Conservation (phyloP, 2,113 vertebrate species). For the Smithornis capensis region DNA sequence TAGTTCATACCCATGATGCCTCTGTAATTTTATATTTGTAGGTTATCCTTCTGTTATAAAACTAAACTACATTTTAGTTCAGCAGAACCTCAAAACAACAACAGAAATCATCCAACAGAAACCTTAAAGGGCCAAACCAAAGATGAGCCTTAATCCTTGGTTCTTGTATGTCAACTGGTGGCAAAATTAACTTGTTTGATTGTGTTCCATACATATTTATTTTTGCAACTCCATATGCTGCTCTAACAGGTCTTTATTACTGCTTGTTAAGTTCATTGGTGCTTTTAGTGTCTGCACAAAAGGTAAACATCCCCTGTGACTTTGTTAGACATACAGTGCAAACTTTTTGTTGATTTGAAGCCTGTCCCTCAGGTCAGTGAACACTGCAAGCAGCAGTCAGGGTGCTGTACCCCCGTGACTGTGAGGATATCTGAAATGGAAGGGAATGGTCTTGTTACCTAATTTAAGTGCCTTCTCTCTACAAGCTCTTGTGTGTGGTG, state of each 20-base stretch:
- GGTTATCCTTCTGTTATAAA: neutral
- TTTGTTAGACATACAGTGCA: neutral
- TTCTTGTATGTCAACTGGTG: neutral
- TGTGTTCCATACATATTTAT: neutral
- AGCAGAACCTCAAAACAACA: neutral
- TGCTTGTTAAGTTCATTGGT: neutral
- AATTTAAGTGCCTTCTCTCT: neutral
- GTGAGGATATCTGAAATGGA: neutral
- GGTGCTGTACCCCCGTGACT: neutral
- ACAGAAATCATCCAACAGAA: neutral
- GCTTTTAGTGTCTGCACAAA: neutral
- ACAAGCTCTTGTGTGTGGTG: neutral
- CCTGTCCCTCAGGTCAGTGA: neutral
- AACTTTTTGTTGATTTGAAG: neutral
- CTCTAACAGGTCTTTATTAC: neutral
- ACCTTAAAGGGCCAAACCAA: neutral
- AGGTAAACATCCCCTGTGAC: constrained; percentile 37
- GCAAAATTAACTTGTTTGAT: neutral
- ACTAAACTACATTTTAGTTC: neutral
- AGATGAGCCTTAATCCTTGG: neutral
- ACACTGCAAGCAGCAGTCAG: neutral
- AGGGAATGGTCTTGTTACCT: neutral
- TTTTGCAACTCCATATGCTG: constrained; percentile 34
- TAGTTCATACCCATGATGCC: neutral
- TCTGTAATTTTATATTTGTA: neutral